Evolutionary conservation across 2,888 invertebrate genomes (phyloP).

Genomic region (Molanna angustata): DNA sequence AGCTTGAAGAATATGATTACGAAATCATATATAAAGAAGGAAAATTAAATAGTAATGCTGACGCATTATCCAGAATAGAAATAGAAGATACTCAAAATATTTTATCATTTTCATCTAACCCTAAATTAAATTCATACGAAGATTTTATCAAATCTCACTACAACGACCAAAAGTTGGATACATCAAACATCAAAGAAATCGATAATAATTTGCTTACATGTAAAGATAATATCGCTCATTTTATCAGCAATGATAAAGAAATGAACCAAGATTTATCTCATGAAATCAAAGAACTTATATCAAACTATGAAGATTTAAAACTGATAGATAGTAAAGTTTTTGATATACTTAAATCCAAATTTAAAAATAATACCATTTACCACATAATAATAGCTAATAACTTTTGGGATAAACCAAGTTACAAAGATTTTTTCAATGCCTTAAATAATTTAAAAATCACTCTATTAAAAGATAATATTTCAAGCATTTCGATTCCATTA

Average conservation of each 20-base stretch:
- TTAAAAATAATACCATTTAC: slow-evolving; percentile 13
- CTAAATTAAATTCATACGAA: too few relatives aligned
- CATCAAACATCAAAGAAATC: neutral
- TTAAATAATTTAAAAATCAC: slow-evolving; percentile 18
- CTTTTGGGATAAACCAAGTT: slow-evolving; percentile 32
- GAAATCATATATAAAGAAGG: too few relatives aligned
- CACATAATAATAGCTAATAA: slow-evolving; percentile 26
- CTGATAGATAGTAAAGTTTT: neutral
- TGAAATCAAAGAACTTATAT: neutral
- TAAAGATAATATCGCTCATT: neutral
- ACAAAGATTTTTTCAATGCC: slow-evolving; percentile 33
- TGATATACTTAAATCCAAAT: neutral
- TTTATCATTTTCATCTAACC: too few relatives aligned
- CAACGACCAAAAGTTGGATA: too few relatives aligned
- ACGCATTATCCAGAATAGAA: too few relatives aligned
- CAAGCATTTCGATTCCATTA: slow-evolving; percentile 21
- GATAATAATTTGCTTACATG: neutral
- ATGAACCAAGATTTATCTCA: too few relatives aligned
- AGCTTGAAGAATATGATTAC: too few relatives aligned
- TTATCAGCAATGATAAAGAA: slow-evolving; percentile 4
- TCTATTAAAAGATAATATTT: slow-evolving; percentile 22
- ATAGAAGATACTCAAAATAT: too few relatives aligned
- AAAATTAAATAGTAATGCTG: too few relatives aligned
- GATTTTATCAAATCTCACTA: too few relatives aligned
- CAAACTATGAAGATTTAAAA: too few relatives aligned